Base-by-base conservation (phyloP, 2,888 invertebrate genomes). In the Heliconius ethilla region DNA sequence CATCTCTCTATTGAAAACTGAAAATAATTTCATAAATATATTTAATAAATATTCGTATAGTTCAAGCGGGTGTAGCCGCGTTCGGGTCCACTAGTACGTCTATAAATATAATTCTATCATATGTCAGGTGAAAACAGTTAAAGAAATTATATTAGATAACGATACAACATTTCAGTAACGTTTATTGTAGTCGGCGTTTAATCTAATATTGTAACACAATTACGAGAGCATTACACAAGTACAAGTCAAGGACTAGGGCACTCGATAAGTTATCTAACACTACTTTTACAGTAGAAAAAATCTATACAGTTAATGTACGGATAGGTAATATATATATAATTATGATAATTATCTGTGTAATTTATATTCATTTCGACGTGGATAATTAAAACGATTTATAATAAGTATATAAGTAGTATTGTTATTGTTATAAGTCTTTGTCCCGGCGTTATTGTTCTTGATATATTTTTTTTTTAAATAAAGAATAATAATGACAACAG, bases 141-240 rank as follows among this genome's bases (percentile, higher is more conserved):
- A 67, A 59, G 37, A 3, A 76, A 33, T 9, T 18, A 69, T 62
- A 69, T 62, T 33, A 62, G 59, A 10, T 40, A 40, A 40, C 29
- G 4, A 66, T 63, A 73, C 59, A 25, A 73, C 59, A 25, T 55
- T 72, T 66, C 37, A 45, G 33, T 66, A 55, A 37, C 33, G 70
- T n/a, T 29, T 70, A 66, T 37, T 65, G 51, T 63, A n/a, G 72
- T 45, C 29, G 33, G 22, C 62, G 33, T 67, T 73, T 80, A 80
- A 80, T 80, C 80, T 80, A 80, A 80, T 80, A 80, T 77, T 80
- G 77, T 80, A 80, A 80, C 80, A 77, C 80, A 75, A 77, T 80
- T 80, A 80, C 75, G 77, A 77, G 75, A 75, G 77, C 65, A 74
- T 78, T 74, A 77, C 66, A 78, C 77, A 79, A 79, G 77, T 70